Base-by-base conservation (phyloP, 2,797 vertebrate species). In the Menidia menidia region DNA sequence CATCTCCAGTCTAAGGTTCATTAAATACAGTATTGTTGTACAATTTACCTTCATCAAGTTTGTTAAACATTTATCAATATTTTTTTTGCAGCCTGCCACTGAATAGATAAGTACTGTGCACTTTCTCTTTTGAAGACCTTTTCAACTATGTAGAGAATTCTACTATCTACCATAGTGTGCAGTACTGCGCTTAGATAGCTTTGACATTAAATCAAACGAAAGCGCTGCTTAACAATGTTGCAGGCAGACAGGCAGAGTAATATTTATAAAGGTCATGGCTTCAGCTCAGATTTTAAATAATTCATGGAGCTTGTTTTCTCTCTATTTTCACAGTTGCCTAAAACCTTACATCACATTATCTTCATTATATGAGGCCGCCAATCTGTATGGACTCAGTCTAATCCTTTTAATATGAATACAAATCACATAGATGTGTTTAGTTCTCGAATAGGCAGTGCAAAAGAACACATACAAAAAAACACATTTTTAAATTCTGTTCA, bases 211-310 rank as follows among this genome's bases (percentile, higher is more conserved):
- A 78, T 85, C 62, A 81, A 67, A 78, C 55, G 54, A 77, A 69
- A 68, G 57, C 60, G 61, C 61, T 62, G 66, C 77, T 67, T 85
- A 84, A 73, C 77, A 68, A 71, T 63, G 68, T 66, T 64, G 68
- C 59, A 78, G 70, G 55, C 48, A 75, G 81, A 78, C 72, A 81
- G 56, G 18, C 64, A 62, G 67, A 85, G 73, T 80, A 73, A 72
- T 87, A 75, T 82, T 85, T 71, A 72, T 80, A 87, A 89, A 89
- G 85, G 84, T 87, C 87, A 87, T 18, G 72, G 76, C 73, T 81
- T 78, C 62, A 63, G 77, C 71, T 80, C 64, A 68, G 75, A 75
- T 76, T 78, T 81, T 84, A 59, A 74, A 86, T 83, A 73, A 86
- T 77, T 82, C 55, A 74, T 53, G n/a, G 51, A 63, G 61, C 66